Evolutionary conservation across 2,113 vertebrate genomes (phyloP), one percentile per base, ranked within the genome.

Genomic region (Salvator merianae): DNA sequence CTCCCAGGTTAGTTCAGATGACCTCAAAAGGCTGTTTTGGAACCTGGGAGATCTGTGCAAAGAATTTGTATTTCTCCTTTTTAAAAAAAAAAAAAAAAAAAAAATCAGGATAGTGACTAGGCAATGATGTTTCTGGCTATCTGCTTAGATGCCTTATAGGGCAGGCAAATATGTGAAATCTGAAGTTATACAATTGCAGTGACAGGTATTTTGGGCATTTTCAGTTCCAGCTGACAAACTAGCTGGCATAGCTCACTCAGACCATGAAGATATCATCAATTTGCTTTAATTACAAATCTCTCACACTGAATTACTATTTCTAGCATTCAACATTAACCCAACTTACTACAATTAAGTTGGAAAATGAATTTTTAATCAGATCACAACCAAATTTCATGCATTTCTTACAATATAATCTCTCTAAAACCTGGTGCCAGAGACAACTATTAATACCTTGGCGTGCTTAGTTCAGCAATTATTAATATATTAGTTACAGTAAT

Each of bases 301-400:
- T n/a, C 62, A 66, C 74, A 84, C 79, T 74, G 91, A 88, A 89
- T 81, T 89, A 66, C 43, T 63, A 1, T 66, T 66, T 30, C 73
- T 89, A 83, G 36, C 77, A 88, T 85, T 89, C 91, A 88, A 79
- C 18, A 92, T 92, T 92, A 92, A 83, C 70, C 28, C 66, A 68
- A 32, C 0, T 38, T 88, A 68, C 85, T 89, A 77, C 70, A 82
- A 89, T 91, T 87, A 86, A 84, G 20, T 2, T 84, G n/a, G 55
- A 86, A 94, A 86, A 88, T 87, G 77, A 83, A 91, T 83, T 36
- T 83, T 22, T 81, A 89, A 91, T 91, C 24, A 87, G 86, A 81
- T 81, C 16, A 82, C 79, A 90, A 90, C 70, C 65, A 87, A 50
- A 75, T 88, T 90, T 86, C 79, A 75, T 69, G 18, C 73, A 40